These are phyloP conservation scores for Acanthurus tractus DNA, from an alignment of 2,797 vertebrate species.

Conservation along the genomic window DNA sequence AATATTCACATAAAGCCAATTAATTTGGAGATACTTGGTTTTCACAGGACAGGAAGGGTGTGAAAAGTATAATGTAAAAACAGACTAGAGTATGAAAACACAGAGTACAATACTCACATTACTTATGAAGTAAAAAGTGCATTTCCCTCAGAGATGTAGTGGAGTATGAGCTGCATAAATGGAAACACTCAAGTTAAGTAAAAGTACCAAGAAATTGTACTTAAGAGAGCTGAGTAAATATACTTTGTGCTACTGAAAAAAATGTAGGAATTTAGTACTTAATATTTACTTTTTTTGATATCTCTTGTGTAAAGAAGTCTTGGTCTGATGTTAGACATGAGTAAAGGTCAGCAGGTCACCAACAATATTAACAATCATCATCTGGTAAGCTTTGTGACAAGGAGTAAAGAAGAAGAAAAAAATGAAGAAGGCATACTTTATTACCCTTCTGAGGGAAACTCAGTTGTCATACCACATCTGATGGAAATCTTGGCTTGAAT, in stretches of 20 bases:
- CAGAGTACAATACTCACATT: too few species aligned
- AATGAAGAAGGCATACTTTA: background rate
- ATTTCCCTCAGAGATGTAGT: background rate
- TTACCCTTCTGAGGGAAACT: background rate
- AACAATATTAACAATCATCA: conserved; percentile 12
- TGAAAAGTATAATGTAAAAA: too few species aligned
- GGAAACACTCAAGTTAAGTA: background rate
- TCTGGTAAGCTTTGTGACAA: too few species aligned
- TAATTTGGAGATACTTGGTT: too few species aligned
- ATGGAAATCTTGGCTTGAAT: background rate
- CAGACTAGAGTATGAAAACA: too few species aligned
- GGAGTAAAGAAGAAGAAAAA: background rate
- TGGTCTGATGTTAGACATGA: background rate
- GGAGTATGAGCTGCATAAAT: background rate
- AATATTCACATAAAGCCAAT: too few species aligned
- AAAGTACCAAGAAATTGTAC: background rate
- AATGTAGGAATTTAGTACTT: background rate
- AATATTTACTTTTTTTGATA: background rate
- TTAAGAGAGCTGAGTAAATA: background rate
- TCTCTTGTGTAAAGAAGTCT: background rate
- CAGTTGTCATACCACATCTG: background rate
- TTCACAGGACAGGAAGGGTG: background rate
- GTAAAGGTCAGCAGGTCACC: conserved; percentile 1
- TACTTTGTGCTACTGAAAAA: background rate
- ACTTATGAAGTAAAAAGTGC: background rate